Evolutionary conservation across 1,140 invertebrate genomes (phyloP).

Genomic region (Schlechtendalia chinensis): DNA sequence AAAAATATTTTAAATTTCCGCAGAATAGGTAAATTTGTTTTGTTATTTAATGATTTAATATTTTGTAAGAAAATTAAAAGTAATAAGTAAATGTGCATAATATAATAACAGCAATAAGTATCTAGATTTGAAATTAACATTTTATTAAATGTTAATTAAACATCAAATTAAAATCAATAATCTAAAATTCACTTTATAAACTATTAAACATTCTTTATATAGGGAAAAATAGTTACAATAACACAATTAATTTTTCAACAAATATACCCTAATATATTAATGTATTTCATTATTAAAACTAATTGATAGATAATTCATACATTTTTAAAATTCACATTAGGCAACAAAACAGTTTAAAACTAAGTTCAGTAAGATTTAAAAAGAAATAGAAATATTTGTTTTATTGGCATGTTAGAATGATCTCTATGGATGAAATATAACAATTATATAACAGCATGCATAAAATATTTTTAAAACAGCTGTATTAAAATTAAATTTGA

Average conservation of each 20-base stretch:
- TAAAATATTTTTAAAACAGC: constrained; percentile 8
- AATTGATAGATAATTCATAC: constrained; percentile 22
- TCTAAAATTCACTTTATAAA: constrained; percentile 33
- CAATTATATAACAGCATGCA: constrained; percentile 11
- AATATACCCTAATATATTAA: constrained; percentile 36
- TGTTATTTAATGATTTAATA: too few relatives aligned
- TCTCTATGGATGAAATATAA: constrained; percentile 4
- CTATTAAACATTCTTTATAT: constrained; percentile 32
- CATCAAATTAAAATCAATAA: constrained; percentile 29
- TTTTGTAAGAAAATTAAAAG: too few relatives aligned
- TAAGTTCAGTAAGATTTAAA: constrained; percentile 28
- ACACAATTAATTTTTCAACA: constrained; percentile 28
- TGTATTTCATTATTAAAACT: constrained; percentile 15
- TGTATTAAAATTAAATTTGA: constrained; percentile 14
- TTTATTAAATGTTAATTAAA: constrained; percentile 31
- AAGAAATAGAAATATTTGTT: constrained; percentile 20
- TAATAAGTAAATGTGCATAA: too few relatives aligned
- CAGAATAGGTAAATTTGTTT: too few relatives aligned
- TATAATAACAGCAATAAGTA: neutral
- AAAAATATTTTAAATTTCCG: too few relatives aligned
- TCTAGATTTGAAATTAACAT: constrained; percentile 19
- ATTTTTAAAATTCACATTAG: constrained; percentile 1
- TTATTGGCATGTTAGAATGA: neutral
- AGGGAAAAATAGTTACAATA: constrained; percentile 39
- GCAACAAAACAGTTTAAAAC: neutral